Conservation (phyloP, 2,113 vertebrate species). For the Serilophus lunatus region DNA sequence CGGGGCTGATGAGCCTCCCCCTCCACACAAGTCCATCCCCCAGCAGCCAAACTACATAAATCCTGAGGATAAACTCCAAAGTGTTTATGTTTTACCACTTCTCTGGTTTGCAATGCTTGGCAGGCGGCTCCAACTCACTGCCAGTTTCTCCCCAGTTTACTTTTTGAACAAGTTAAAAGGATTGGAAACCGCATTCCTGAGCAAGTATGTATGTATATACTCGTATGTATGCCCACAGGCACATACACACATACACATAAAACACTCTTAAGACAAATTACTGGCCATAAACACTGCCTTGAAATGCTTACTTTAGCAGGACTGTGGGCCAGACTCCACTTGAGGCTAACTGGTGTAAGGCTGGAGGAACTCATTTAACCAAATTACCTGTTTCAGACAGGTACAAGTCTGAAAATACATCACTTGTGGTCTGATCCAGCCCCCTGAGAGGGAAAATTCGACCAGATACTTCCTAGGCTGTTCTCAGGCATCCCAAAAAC, state of each 20-base stretch:
- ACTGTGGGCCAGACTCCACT: not conserved
- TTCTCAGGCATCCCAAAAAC: not conserved
- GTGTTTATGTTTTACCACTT: constrained; percentile 67
- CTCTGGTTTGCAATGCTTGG: constrained; percentile 47
- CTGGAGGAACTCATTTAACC: not conserved
- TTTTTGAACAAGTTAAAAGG: constrained; percentile 42
- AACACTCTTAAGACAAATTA: constrained; percentile 17
- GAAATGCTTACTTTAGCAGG: not conserved
- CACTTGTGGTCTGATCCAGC: not conserved
- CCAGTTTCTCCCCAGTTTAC: constrained; percentile 53
- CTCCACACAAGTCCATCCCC: not conserved
- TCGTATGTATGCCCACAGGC: not conserved
- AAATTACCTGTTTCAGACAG: not conserved
- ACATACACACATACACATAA: not conserved
- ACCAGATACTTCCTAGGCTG: not conserved
- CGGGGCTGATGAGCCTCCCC: not conserved
- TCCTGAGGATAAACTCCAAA: constrained; percentile 37
- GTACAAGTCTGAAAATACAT: not conserved
- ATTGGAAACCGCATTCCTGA: not conserved
- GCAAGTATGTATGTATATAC: not conserved
- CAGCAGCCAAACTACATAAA: constrained; percentile 11
- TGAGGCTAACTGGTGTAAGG: not conserved
- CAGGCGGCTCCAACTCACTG: not conserved
- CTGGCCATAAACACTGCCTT: constrained; percentile 11
- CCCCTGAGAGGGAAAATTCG: not conserved